Percentiles rank a stretch among this genome's conserved stretches.
Evolutionary conservation across 2,113 vertebrate species (phyloP).

Genomic region (Xenotilapia flavipinnis): DNA sequence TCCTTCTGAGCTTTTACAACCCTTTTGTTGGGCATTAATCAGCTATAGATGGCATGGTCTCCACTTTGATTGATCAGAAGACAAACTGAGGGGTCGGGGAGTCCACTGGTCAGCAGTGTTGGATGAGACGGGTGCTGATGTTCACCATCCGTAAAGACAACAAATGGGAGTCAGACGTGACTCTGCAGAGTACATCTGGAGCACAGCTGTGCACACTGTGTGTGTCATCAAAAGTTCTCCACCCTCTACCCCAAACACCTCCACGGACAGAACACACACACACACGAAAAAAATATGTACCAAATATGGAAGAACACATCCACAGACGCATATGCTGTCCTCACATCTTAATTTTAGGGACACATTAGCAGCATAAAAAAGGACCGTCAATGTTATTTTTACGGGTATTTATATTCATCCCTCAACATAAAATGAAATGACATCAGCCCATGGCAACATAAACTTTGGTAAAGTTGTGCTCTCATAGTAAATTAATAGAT

Average conservation of each 20-base stretch:
- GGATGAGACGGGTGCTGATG: slow-evolving; percentile 25
- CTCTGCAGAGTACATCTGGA: slow-evolving; percentile 55
- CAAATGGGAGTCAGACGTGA: slow-evolving; percentile 62
- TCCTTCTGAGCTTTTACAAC: background rate
- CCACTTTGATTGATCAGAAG: slow-evolving; percentile 32
- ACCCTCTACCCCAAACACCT: slow-evolving; percentile 17
- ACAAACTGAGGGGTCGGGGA: slow-evolving; percentile 8
- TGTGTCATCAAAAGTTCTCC: slow-evolving; percentile 48
- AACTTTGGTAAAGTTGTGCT: background rate
- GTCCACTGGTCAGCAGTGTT: slow-evolving; percentile 30
- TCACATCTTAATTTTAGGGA: background rate
- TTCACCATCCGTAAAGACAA: slow-evolving; percentile 54
- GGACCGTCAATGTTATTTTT: background rate
- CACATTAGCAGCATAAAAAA: background rate
- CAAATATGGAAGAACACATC: background rate
- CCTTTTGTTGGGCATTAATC: background rate
- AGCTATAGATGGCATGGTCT: background rate
- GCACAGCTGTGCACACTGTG: slow-evolving; percentile 52
- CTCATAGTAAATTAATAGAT: slow-evolving; percentile 24
- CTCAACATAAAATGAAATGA: slow-evolving; percentile 9
- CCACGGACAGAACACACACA: background rate
- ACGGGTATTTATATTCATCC: background rate
- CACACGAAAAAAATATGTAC: background rate
- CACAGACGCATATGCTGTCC: background rate
- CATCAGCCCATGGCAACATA: slow-evolving; percentile 2